These are phyloP conservation scores for Temnothorax nylanderi DNA, from an alignment of 1,140 invertebrate species.

Conservation along the genomic window DNA sequence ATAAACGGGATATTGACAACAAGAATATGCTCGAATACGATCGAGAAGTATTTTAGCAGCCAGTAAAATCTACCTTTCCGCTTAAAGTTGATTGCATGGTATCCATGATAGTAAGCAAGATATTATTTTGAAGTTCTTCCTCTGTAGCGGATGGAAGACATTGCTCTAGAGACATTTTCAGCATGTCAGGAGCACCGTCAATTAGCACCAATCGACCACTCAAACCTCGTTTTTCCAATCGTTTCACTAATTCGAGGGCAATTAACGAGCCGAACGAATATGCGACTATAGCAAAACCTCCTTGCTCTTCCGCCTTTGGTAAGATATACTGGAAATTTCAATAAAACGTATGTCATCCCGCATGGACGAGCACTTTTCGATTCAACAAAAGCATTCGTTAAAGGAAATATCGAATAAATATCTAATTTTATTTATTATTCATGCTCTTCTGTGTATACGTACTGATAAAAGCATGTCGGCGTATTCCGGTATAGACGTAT, in stretches of 20 bases:
- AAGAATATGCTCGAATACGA: background rate
- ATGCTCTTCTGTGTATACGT: slow-evolving; percentile 45
- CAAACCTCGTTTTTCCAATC: slow-evolving; percentile 80
- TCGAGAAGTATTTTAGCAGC: background rate
- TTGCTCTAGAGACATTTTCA: slow-evolving; percentile 75
- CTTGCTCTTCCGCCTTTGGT: slow-evolving; percentile 73
- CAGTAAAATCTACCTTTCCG: slow-evolving; percentile 70
- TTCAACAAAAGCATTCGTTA: background rate
- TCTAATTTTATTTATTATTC: slow-evolving; percentile 26
- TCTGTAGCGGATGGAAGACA: slow-evolving; percentile 60
- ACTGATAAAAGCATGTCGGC: slow-evolving; percentile 82
- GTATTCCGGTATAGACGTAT: slow-evolving; percentile 75
- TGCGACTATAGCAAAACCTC: slow-evolving; percentile 82
- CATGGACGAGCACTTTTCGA: background rate
- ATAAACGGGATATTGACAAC: background rate
- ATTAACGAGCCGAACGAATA: slow-evolving; percentile 84
- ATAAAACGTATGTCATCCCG: background rate
- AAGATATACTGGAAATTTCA: slow-evolving; percentile 76
- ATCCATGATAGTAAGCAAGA: slow-evolving; percentile 77
- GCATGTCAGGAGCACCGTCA: slow-evolving; percentile 82
- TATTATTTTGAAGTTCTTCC: slow-evolving; percentile 74
- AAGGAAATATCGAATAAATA: slow-evolving; percentile 14
- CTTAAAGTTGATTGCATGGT: slow-evolving; percentile 50
- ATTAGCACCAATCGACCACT: slow-evolving; percentile 80
- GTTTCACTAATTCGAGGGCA: slow-evolving; percentile 81